Percentiles rank a stretch among this genome's conserved stretches.
These are phyloP conservation scores for Mergus octosetaceus DNA, from an alignment of 2,797 vertebrate genomes.

Conservation along the genomic window DNA sequence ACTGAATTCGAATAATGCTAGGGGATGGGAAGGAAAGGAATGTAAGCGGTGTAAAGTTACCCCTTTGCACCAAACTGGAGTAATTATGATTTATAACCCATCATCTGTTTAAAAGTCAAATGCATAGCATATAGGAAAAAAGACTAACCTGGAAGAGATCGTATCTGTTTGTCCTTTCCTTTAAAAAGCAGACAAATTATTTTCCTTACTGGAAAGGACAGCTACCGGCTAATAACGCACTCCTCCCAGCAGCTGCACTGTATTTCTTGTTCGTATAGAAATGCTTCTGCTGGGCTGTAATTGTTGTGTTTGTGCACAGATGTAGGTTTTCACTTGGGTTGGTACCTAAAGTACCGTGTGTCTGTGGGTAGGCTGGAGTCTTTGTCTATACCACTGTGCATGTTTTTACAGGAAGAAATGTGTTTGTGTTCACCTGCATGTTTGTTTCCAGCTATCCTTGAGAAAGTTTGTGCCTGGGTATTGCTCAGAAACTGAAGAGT, in stretches of 20 bases:
- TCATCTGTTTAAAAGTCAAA: slow-evolving; percentile 34
- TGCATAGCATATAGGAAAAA: slow-evolving; percentile 4
- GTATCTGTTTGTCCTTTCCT: background rate
- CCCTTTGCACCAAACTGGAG: slow-evolving; percentile 10
- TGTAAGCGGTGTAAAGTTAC: slow-evolving; percentile 13
- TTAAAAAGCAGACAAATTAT: background rate
- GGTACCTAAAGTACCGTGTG: background rate
- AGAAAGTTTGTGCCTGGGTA: background rate
- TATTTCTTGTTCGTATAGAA: background rate
- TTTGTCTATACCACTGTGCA: background rate
- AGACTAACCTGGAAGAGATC: background rate
- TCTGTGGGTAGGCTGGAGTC: background rate
- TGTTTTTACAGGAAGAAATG: background rate
- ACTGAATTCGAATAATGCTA: slow-evolving; percentile 33
- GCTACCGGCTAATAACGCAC: background rate
- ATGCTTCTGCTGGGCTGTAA: background rate
- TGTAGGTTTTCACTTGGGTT: background rate
- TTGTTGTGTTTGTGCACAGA: background rate
- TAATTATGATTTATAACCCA: slow-evolving; percentile 26
- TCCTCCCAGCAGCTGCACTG: background rate
- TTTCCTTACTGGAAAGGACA: slow-evolving; percentile 2
- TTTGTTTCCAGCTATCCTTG: background rate
- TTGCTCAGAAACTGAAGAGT: background rate
- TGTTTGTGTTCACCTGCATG: background rate
- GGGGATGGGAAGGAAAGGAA: slow-evolving; percentile 39